Percentiles rank a stretch among this genome's conserved stretches.
These are phyloP conservation scores for Malurus cyaneus DNA, from an alignment of 2,113 vertebrate genomes.

Conservation along the genomic window DNA sequence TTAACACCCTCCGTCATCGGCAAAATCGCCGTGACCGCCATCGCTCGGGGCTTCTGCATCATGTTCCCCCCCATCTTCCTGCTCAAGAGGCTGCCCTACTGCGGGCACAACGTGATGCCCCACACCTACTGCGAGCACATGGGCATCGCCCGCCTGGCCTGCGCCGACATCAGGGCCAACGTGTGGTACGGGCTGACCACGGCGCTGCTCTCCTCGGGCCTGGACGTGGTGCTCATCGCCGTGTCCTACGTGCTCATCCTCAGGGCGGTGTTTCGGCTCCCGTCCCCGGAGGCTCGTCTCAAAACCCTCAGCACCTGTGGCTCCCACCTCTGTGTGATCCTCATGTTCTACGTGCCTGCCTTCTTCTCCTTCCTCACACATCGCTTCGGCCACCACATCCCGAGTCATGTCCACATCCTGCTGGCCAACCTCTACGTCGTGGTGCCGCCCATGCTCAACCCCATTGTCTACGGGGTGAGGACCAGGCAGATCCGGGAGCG, in stretches of 20 bases:
- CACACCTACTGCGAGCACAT: slow-evolving; percentile 76
- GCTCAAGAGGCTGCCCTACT: slow-evolving; percentile 59
- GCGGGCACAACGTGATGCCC: slow-evolving; percentile 51
- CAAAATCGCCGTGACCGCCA: neutral
- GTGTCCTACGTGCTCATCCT: slow-evolving; percentile 58
- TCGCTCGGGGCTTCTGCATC: slow-evolving; percentile 32
- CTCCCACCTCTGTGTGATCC: slow-evolving; percentile 69
- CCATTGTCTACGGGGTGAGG: slow-evolving; percentile 66
- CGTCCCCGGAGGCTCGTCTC: neutral
- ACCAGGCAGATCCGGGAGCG: slow-evolving; percentile 61
- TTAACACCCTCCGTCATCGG: slow-evolving; percentile 39
- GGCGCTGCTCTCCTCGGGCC: slow-evolving; percentile 49
- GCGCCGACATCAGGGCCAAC: slow-evolving; percentile 64
- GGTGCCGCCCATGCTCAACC: slow-evolving; percentile 65
- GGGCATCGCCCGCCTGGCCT: slow-evolving; percentile 73
- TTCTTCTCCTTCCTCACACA: slow-evolving; percentile 71
- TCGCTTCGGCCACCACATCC: slow-evolving; percentile 44
- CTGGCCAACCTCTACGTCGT: slow-evolving; percentile 64
- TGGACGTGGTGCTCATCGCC: slow-evolving; percentile 47
- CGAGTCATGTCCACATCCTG: slow-evolving; percentile 21
- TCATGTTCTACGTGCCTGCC: slow-evolving; percentile 60
- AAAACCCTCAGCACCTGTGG: slow-evolving; percentile 67
- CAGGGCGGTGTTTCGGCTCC: slow-evolving; percentile 3
- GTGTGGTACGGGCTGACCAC: slow-evolving; percentile 64
- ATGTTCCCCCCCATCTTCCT: slow-evolving; percentile 65